These are phyloP conservation scores for Thereva nobilitata DNA, from an alignment of 2,888 invertebrate species.

Conservation along the genomic window DNA sequence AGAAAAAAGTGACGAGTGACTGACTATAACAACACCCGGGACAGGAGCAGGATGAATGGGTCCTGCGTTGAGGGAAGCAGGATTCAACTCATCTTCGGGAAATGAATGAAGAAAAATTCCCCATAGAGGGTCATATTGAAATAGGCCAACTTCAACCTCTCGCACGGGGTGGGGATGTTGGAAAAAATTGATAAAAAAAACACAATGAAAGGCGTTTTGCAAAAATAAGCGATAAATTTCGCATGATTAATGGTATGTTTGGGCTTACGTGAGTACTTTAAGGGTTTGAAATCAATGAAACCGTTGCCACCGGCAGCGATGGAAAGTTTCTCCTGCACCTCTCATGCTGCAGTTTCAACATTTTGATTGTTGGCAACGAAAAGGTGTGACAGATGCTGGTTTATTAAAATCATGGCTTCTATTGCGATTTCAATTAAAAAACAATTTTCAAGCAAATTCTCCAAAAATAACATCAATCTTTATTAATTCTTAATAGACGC, in stretches of 20 bases:
- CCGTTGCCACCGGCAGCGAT: too few relatives aligned
- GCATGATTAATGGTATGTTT: slow-evolving; percentile 41
- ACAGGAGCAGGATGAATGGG: slow-evolving; percentile 21
- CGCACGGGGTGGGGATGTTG: not conserved
- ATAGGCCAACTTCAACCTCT: not conserved
- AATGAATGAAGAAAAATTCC: not conserved
- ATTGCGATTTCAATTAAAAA: too few relatives aligned
- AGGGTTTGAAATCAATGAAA: slow-evolving; percentile 22
- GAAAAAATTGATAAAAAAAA: slow-evolving; percentile 23
- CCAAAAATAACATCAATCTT: too few relatives aligned
- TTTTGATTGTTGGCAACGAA: not conserved
- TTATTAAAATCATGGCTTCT: too few relatives aligned
- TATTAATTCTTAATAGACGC: too few relatives aligned
- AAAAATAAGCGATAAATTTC: slow-evolving; percentile 41
- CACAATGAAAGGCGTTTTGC: slow-evolving; percentile 36
- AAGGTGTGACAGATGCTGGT: not conserved
- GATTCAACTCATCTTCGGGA: slow-evolving; percentile 9
- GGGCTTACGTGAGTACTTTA: slow-evolving; percentile 13
- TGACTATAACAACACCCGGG: slow-evolving; percentile 29
- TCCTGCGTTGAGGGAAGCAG: slow-evolving; percentile 10
- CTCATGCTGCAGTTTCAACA: not conserved
- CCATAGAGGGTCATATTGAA: not conserved
- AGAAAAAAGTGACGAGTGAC: slow-evolving; percentile 36
- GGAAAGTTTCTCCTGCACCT: too few relatives aligned
- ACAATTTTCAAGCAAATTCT: too few relatives aligned